These are phyloP conservation scores for Cremastinae sp. DNA, from an alignment of 2,888 invertebrate genomes.

Conservation along the genomic window DNA sequence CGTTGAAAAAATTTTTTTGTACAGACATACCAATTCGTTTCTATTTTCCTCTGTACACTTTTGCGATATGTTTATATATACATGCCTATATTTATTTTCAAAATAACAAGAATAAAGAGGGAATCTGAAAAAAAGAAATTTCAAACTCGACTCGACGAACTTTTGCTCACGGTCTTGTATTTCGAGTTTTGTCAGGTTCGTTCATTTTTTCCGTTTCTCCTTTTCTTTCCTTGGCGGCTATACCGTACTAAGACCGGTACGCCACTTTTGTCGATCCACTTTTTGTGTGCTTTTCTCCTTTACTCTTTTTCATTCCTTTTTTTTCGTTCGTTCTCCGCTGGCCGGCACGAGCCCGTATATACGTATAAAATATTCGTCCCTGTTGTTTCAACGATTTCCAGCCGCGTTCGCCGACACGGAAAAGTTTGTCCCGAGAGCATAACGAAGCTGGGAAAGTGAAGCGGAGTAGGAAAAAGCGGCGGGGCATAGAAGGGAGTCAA, in stretches of 20 bases:
- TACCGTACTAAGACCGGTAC: constrained; percentile 43
- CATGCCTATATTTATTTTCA: constrained; percentile 40
- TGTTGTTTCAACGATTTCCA: constrained; percentile 57
- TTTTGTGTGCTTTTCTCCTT: constrained; percentile 17
- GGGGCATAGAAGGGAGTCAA: constrained; percentile 45
- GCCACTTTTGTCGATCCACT: constrained; percentile 35
- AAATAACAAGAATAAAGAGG: too few species aligned
- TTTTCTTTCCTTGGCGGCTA: constrained; percentile 5
- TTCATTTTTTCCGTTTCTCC: background rate
- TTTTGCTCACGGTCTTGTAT: constrained; percentile 37
- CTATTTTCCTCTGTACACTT: too few species aligned
- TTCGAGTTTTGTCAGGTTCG: constrained; percentile 44
- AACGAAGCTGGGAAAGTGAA: constrained; percentile 38
- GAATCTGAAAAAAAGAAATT: constrained; percentile 44
- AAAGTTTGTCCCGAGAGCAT: constrained; percentile 58
- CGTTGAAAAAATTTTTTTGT: too few species aligned
- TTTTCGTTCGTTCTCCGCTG: constrained; percentile 26
- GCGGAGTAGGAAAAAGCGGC: background rate
- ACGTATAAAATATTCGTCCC: constrained; percentile 42
- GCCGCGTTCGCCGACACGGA: constrained; percentile 48
- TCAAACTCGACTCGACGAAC: constrained; percentile 22
- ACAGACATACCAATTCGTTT: too few species aligned
- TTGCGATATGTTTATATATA: constrained; percentile 4
- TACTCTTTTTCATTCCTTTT: constrained; percentile 17
- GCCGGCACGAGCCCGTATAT: constrained; percentile 30